Percentiles rank a stretch among this genome's conserved stretches.
phyloP scores from a whole-genome alignment of 2,113 vertebrate species.

The Toxostoma redivivum region DNA sequence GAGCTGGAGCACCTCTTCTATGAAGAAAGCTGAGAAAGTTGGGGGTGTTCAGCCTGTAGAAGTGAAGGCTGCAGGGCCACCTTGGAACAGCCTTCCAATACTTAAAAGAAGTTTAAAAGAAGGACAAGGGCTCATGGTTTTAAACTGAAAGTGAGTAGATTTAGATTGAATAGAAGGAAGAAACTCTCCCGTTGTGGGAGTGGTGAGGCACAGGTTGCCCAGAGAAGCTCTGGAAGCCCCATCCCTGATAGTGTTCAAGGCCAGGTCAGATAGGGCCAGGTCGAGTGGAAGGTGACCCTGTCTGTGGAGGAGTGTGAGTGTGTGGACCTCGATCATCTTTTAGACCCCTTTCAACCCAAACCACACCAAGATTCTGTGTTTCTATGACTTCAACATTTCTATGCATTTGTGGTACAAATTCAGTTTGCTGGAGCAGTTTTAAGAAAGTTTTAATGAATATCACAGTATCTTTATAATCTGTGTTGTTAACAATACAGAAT shows the following conservation, averaged over 20 bases:
- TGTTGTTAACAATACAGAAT: neutral
- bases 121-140: neutral
- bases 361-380: neutral
- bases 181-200: neutral
- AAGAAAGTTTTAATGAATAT: neutral
- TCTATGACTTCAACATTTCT: neutral
- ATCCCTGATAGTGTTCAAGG: neutral
- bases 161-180: neutral
- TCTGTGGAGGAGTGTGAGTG: fast-evolving
- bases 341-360: neutral
- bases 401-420: neutral
- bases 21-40: neutral
- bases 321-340: fast-evolving
- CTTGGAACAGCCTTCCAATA: neutral
- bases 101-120: neutral
- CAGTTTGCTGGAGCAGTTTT: neutral
- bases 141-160: neutral
- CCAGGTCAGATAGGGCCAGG: neutral
- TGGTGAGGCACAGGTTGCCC: neutral
- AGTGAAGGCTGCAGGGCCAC: neutral
- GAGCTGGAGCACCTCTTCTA: neutral
- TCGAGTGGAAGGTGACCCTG: neutral
- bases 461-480: neutral
- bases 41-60: neutral
- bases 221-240: too few relatives aligned